Base-by-base conservation (phyloP, 1,140 invertebrate species). In the Heliconius hermathena region DNA sequence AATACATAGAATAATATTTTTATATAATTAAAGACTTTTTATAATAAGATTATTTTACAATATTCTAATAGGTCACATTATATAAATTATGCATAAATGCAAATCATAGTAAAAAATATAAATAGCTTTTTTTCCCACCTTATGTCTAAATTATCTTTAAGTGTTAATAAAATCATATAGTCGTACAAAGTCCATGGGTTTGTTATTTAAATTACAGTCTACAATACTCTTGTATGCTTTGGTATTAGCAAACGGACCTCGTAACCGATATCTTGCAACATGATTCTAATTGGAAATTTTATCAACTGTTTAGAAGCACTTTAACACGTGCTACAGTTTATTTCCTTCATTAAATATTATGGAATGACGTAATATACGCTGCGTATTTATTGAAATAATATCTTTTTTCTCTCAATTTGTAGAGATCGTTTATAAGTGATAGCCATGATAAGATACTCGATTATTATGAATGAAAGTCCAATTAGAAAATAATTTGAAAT, bases 271-370 rank as follows among this genome's bases (percentile, higher is more conserved):
- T 46, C 73, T 70, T 75, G 82, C 70, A 82, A 83, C 70, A 74
- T 41, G 82, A 87, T 81, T 81, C 83, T 80, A 85, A 85, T 85
- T 82, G 79, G 82, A 81, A 81, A 74, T 70, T 77, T 82, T 71
- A 29, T 66, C 60, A 66, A 66, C 3, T 66, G 9, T 66, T 29
- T 66, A 29, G 9, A 57, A 66, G 22, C 60, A 66, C 8, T 66
- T 46, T 16, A 41, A 41, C 41, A 73, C 71, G 9, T 41, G 36
- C 71, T n/a, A 20, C 13, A 18, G 71, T 49, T 22, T 66, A 52
- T 66, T 66, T 66, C 60, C 60, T 16, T 29, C 9, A 26, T 66
- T 26, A 66, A 11, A 26, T 66, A 71, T 71, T 11, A 29, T 29
- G 26, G 71, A 52, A 77, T 81, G 81, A 82, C 81, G 81, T 66